Base-by-base conservation (phyloP, 1,140 invertebrate genomes). In the Drosophila rufa region DNA sequence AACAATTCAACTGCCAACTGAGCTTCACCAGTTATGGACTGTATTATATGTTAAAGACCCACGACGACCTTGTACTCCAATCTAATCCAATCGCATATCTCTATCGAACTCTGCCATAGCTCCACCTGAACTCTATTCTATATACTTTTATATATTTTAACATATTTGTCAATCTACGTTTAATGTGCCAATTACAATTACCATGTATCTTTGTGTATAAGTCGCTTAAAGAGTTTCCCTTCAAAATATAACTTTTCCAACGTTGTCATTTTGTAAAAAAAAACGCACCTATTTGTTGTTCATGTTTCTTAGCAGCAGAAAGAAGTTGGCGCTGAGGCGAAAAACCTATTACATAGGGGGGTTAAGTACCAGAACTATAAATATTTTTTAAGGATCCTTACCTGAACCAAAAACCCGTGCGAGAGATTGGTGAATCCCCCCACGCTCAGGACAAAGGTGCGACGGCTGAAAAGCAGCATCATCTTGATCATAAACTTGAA, bases 171-270 rank as follows among this genome's bases (percentile, higher is more conserved):
- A 79, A 38, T 70, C 38, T 90, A 90, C 65, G 81, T 90, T 90
- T 82, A 89, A 87, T 87, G 84, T 87, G 84, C 80, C 84, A 87
- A 83, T 75, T 89, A 74, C 73, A 84, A 81, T 74, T 71, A 71
- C 65, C 69, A 75, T 66, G 71, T 82, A 69, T 69, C 71, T 71
- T 77, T 81, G 75, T 82, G 71, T 82, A 67, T 90, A 90, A 90
- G 81, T 89, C 70, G 74, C 70, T 62, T 79, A 70, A 83, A 80
- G 68, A 85, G 73, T 74, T 83, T 71, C 67, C 59, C 60, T 68
- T 79, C 77, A 45, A 78, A 86, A 76, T 79, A 90, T 76, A 90
- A 85, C 40, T 82, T 90, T 90, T 90, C 81, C 79, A 85, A 82
- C 82, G 86, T 90, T 90, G 86, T 90, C 79, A 85, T 80, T 90